Evolutionary conservation across 2,797 vertebrate genomes (phyloP).

Genomic region (Hozukius guyotensis): DNA sequence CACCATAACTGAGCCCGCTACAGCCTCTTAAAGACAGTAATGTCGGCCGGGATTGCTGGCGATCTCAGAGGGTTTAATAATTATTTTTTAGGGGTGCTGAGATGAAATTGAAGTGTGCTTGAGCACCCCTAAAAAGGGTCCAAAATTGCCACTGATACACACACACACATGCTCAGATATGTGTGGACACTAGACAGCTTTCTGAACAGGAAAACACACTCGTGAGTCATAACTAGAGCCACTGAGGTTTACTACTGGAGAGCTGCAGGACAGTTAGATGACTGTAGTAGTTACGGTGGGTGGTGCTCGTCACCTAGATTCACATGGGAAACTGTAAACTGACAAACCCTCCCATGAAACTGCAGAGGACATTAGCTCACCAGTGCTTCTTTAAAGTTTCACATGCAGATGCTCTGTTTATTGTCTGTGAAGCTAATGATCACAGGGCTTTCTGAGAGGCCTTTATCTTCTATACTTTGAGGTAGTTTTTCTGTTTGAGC

Average conservation of each 20-base stretch:
- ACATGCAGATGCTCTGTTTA: neutral
- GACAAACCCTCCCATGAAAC: neutral
- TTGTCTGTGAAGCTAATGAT: neutral
- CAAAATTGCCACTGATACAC: neutral
- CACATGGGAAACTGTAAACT: neutral
- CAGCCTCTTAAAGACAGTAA: too few species aligned
- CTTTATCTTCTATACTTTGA: neutral
- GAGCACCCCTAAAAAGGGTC: too few species aligned
- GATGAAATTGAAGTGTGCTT: too few species aligned
- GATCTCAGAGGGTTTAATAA: too few species aligned
- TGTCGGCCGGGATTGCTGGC: too few species aligned
- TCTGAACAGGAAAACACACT: neutral
- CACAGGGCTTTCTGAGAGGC: neutral
- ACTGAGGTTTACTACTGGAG: neutral
- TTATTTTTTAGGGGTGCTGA: too few species aligned
- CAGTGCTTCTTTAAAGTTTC: neutral
- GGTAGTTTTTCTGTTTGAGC: neutral
- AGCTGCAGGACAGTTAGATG: neutral
- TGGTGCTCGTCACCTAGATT: neutral
- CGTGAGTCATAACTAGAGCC: neutral
- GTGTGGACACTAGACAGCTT: neutral
- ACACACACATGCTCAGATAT: neutral
- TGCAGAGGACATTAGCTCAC: neutral
- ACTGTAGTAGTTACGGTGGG: neutral
- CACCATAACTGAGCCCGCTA: too few species aligned